A percentile compares a stretch with the other conserved stretches of the same genome.
Evolutionary conservation across 2,888 invertebrate genomes (phyloP).

Genomic region (Balanococcus diminutus): DNA sequence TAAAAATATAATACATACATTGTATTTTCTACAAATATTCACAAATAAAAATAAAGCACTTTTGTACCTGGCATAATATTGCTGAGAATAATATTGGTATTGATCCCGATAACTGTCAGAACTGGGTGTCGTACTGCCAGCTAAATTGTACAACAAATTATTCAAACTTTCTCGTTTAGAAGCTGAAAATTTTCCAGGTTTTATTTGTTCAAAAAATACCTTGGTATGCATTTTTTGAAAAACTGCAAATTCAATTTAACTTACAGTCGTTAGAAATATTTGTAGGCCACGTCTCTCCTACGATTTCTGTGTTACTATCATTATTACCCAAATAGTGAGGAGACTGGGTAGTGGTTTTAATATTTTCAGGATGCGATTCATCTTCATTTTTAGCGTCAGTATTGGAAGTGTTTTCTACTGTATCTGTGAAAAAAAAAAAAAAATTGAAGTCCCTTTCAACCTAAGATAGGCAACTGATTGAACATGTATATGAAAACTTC

Average conservation of each 20-base stretch:
- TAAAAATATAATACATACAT: too few species aligned
- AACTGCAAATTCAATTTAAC: neutral
- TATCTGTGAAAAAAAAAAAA: neutral
- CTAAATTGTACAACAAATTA: slow-evolving; percentile 29
- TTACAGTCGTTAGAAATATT: neutral
- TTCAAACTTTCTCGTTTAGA: slow-evolving; percentile 29
- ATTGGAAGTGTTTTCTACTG: neutral
- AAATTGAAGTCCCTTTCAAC: neutral
- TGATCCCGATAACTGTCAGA: slow-evolving; percentile 48
- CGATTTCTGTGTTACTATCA: neutral
- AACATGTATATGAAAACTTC: too few species aligned
- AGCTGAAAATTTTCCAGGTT: neutral
- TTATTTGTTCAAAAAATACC: neutral
- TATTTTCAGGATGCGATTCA: slow-evolving; percentile 6
- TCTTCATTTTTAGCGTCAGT: slow-evolving; percentile 10
- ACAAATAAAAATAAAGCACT: neutral
- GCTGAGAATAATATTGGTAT: slow-evolving; percentile 51
- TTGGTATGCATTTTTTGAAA: too few species aligned
- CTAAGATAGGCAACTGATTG: neutral
- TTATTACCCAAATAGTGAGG: slow-evolving; percentile 35
- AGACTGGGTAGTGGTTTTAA: neutral
- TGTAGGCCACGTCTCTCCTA: slow-evolving; percentile 8
- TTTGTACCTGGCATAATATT: slow-evolving; percentile 50
- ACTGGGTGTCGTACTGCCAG: neutral
- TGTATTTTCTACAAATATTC: too few species aligned